Conservation (phyloP, 2,888 invertebrate species). For the Electrophaes corylata region DNA sequence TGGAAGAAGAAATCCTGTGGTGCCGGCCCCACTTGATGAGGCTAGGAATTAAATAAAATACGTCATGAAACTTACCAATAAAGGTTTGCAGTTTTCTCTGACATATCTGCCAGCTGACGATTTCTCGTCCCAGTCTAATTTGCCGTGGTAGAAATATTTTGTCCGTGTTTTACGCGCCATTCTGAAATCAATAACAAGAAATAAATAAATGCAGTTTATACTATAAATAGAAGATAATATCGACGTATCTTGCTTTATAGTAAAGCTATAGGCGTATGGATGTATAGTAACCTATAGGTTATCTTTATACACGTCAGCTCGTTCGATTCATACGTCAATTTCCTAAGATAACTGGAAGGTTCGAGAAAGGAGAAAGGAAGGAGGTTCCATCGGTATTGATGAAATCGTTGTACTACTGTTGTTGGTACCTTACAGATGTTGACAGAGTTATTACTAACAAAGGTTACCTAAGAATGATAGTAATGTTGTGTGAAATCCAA, state of each 20-base stretch:
- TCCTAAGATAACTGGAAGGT: too few species aligned
- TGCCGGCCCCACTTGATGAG: too few species aligned
- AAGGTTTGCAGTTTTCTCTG: slow-evolving; percentile 98
- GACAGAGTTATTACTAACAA: too few species aligned
- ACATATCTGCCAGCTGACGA: slow-evolving; percentile 98
- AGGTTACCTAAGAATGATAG: too few species aligned
- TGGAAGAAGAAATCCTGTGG: too few species aligned
- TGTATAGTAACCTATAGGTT: neutral
- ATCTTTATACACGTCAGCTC: neutral
- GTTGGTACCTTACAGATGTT: too few species aligned
- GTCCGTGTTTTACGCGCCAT: slow-evolving; percentile 96
- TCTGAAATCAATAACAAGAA: slow-evolving; percentile 72
- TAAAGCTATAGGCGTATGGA: too few species aligned
- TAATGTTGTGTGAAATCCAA: too few species aligned
- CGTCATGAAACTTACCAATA: slow-evolving; percentile 89
- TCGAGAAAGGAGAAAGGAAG: too few species aligned
- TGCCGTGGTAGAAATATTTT: slow-evolving; percentile 98
- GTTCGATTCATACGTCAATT: neutral
- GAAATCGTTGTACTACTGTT: too few species aligned
- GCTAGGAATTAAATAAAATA: too few species aligned
- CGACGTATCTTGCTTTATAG: neutral
- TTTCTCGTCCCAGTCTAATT: slow-evolving; percentile 99
- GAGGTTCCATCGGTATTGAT: too few species aligned
- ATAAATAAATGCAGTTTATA: neutral
- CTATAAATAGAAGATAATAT: neutral